Evolutionary conservation across 2,113 vertebrate genomes (phyloP), one percentile per base, ranked within the genome.

Genomic region (Rhynchomys soricoides): DNA sequence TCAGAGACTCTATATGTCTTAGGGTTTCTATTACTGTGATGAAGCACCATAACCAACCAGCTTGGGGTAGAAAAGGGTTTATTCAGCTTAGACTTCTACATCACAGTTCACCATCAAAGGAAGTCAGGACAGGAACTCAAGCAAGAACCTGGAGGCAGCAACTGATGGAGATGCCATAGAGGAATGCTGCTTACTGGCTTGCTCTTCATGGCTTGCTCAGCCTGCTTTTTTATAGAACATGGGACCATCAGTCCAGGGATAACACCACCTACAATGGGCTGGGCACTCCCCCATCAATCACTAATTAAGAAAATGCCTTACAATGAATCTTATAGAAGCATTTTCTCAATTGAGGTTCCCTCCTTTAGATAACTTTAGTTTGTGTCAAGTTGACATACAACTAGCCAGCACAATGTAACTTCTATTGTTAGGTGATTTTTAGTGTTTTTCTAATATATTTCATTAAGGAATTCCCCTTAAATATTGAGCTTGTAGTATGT

Each of bases 401-500:
- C 15, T 62, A 29, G 26, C n/a, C 57, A 83, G 57, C 4, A 62
- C 55, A 83, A 24, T 10, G 9, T 91, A 74, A 79, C 45, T 92
- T 95, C 31, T 5, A 1, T 31, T 90, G 86, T 93, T 40, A 45
- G n/a, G 55, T 89, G 43, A 93, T 57, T 68, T 68, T 62, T 13
- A 1, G 24, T 85, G 48, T 81, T 85, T 29, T 66, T 71, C 26
- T 50, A 77, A 90, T 66, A 66, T 68, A 90, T 93, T 92, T 83
- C 31, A 43, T 29, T 64, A 88, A 90, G 29, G 52, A 92, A 86
- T 89, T 95, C 34, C 29, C 31, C 50, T 68, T 86, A 79, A 89
- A 26, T 48, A 86, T 94, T 91, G 94, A 90, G 15, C 75, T 92
- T 95, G 8, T 68, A 78, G 16, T 70, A 34, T 68, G 52, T 57